A percentile compares a stretch with the other conserved stretches of the same genome.
phyloP scores from a whole-genome alignment of 2,888 invertebrate species.

The Clivina fossor region DNA sequence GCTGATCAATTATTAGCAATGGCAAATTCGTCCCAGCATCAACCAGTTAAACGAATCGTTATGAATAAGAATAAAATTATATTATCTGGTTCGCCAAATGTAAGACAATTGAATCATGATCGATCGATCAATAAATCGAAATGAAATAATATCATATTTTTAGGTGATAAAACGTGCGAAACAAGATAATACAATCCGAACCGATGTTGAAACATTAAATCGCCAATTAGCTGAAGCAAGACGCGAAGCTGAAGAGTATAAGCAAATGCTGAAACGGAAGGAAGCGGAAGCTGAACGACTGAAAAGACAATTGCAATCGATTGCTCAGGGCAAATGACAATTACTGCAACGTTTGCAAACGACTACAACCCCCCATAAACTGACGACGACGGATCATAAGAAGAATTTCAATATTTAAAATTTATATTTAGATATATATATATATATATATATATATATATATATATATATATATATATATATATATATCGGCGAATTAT shows the following conservation, averaged over 20 bases:
- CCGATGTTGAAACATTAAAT: slow-evolving; percentile 46
- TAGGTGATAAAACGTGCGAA: slow-evolving; percentile 34
- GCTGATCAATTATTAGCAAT: slow-evolving; percentile 57
- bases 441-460: too few species aligned
- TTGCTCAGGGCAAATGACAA: slow-evolving; percentile 57
- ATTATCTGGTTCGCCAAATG: slow-evolving; percentile 42
- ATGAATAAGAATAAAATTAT: slow-evolving; percentile 50
- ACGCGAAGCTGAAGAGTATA: slow-evolving; percentile 49
- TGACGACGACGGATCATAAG: too few species aligned
- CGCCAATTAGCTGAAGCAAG: slow-evolving; percentile 49
- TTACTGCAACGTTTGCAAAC: too few species aligned
- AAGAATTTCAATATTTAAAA: too few species aligned
- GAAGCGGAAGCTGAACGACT: slow-evolving; percentile 49
- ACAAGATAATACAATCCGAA: not conserved
- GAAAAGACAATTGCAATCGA: slow-evolving; percentile 48
- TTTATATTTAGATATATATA: too few species aligned
- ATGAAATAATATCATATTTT: slow-evolving; percentile 22
- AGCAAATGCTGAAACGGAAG: slow-evolving; percentile 48
- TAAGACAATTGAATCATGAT: slow-evolving; percentile 31
- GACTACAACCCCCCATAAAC: too few species aligned
- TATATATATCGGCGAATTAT: too few species aligned
- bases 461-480: too few species aligned
- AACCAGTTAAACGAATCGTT: slow-evolving; percentile 46
- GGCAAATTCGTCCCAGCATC: slow-evolving; percentile 40
- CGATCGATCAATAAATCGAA: not conserved